Conservation (phyloP, 2,113 vertebrate species). For the Calidris pugnax region DNA sequence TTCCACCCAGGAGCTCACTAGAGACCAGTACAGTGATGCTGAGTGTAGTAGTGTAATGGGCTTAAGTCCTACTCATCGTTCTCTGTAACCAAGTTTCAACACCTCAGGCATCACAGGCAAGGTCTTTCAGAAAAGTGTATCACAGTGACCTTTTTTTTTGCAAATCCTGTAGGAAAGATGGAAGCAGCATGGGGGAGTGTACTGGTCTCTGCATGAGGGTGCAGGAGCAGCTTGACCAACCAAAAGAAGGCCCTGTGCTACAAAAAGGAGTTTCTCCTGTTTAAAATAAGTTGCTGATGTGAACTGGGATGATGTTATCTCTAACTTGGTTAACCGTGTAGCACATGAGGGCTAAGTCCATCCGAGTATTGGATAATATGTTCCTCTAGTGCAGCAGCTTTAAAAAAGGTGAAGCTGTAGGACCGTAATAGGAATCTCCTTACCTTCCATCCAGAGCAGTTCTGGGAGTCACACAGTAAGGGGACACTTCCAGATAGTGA, state of each 20-base stretch:
- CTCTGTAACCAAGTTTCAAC: background rate
- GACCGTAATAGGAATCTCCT: background rate
- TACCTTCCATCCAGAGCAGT: background rate
- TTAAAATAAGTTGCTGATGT: background rate
- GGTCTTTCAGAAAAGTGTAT: background rate
- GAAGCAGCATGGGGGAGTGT: background rate
- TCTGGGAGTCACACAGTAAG: background rate
- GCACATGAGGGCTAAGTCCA: background rate
- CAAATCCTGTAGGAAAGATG: background rate
- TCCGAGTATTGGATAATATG: background rate
- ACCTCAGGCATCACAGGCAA: background rate
- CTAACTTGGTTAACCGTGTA: background rate
- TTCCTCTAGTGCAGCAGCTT: background rate
- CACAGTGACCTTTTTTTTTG: background rate
- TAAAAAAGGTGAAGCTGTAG: background rate
- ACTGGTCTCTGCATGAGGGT: background rate
- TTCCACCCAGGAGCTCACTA: background rate
- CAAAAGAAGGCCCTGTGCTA: background rate
- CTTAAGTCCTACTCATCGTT: background rate
- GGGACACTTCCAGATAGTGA: background rate
- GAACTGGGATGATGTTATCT: accelerated
- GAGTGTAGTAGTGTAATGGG: background rate
- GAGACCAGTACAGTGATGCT: background rate
- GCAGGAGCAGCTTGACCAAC: background rate
- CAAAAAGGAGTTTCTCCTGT: background rate